phyloP scores from a whole-genome alignment of 2,888 invertebrate species.

The Neoaliturus tenellus region DNA sequence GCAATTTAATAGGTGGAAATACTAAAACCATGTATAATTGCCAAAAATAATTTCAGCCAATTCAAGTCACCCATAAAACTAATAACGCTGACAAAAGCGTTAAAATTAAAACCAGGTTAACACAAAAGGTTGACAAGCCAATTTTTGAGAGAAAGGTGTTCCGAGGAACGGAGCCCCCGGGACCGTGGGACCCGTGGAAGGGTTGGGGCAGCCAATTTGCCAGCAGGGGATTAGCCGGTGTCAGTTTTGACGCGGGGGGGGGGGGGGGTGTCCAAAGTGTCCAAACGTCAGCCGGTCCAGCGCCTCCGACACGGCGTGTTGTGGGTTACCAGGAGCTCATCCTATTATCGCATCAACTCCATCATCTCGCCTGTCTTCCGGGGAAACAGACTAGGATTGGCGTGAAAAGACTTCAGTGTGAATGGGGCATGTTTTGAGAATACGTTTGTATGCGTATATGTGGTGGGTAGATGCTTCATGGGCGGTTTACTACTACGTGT shows the following conservation, averaged over 20 bases:
- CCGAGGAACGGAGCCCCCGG: not conserved
- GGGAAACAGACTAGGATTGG: conserved; percentile 1
- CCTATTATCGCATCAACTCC: not conserved
- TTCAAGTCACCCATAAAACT: no score
- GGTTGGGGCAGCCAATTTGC: not conserved
- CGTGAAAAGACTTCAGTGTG: no score
- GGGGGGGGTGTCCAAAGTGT: not conserved
- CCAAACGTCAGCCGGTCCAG: conserved; percentile 1
- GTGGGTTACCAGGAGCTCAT: not conserved
- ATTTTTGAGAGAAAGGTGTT: conserved; percentile 3
- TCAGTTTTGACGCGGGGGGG: not conserved
- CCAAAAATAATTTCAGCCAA: no score
- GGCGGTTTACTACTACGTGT: no score
- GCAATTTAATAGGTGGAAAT: no score
- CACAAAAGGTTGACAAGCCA: not conserved
- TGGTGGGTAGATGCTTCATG: no score
- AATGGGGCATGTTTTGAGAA: no score
- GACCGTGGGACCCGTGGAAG: not conserved
- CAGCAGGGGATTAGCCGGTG: conserved; percentile 16
- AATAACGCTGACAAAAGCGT: not conserved
- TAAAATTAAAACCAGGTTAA: not conserved
- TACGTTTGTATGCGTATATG: no score
- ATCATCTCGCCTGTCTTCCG: not conserved
- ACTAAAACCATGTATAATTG: no score
- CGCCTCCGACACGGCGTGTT: not conserved